Base-by-base conservation (phyloP, 2,888 invertebrate species). In the Dryococelus australis region DNA sequence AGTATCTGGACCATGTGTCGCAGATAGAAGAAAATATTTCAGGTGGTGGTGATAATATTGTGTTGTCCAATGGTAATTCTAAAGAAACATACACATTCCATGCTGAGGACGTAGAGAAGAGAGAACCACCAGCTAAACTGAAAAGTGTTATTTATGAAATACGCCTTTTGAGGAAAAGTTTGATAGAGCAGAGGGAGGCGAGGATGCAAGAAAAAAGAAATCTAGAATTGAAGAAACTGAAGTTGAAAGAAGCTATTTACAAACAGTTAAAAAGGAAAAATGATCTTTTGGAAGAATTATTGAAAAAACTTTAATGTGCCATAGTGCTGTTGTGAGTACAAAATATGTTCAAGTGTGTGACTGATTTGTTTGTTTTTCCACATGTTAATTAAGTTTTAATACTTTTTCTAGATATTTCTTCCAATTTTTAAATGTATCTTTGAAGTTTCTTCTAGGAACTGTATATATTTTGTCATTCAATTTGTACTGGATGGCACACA, bases 271-370 rank as follows among this genome's bases (percentile, higher is more conserved):
- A 83, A 83, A 83, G 28, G 8, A 83, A 35, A 83, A 83, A 83
- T 83, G 43, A 83, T 83, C 28, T 83, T 83, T 83, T 35, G 43
- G 28, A 83, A 83, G 28, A 35, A 83, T 35, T 83, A 83, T 20
- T 83, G 12, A 83, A 83, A 83, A 83, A 83, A 83, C 43, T 35
- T 20, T 83, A 83, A 83, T 80, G 43, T 83, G n/a, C 20, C n/a
- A 8, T 65, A 65, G 51, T 51, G 51, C 16, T 24, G 10, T 47
- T 47, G 47, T 47, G 47, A 65, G 65, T 65, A 65, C n/a, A 65
- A 24, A 65, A 65, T n/a, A 16, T 20, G 20, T 65, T 65, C 65
- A n/a, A 20, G 8, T 65, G 65, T n/a, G n/a, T n/a, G n/a, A 65
- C 8, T n/a, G 20, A 9, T 24, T 65, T 65, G n/a, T 65, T 65